Conservation (phyloP, 2,797 vertebrate genomes). For the Intellagama lesueurii region DNA sequence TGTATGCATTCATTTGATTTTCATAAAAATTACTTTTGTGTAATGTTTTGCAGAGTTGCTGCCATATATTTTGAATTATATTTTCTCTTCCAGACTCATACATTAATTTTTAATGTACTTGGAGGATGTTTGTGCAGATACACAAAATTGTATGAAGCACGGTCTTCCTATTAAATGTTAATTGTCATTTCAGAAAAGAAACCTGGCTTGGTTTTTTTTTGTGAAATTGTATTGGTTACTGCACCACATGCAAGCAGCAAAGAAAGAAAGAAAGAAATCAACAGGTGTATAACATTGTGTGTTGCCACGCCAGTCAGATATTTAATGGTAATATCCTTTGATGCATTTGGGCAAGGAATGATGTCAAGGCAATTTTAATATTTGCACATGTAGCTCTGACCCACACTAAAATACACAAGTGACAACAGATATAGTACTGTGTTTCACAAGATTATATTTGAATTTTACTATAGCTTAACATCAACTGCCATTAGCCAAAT, state of each 20-base stretch:
- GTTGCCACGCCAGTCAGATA: neutral
- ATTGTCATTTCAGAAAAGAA: neutral
- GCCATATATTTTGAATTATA: neutral
- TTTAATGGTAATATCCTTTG: neutral
- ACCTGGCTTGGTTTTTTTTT: neutral
- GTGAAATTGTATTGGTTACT: neutral
- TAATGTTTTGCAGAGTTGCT: neutral
- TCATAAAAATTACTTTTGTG: neutral
- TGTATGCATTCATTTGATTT: neutral
- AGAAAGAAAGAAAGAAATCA: neutral
- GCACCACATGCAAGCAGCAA: neutral
- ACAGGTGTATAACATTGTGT: neutral
- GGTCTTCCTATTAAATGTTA: neutral
- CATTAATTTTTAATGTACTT: neutral
- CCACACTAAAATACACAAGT: neutral
- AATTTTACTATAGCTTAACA: neutral
- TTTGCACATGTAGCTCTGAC: neutral
- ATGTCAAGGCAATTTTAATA: neutral
- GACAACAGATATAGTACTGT: neutral
- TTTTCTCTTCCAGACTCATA: no score
- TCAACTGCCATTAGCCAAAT: neutral
- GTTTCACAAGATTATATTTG: neutral
- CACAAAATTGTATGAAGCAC: no score
- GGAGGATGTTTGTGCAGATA: no score
- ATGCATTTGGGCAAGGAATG: neutral